Evolutionary conservation across 2,888 invertebrate genomes (phyloP), one percentile per base, ranked within the genome.

Genomic region (Tanypteryx hageni): DNA sequence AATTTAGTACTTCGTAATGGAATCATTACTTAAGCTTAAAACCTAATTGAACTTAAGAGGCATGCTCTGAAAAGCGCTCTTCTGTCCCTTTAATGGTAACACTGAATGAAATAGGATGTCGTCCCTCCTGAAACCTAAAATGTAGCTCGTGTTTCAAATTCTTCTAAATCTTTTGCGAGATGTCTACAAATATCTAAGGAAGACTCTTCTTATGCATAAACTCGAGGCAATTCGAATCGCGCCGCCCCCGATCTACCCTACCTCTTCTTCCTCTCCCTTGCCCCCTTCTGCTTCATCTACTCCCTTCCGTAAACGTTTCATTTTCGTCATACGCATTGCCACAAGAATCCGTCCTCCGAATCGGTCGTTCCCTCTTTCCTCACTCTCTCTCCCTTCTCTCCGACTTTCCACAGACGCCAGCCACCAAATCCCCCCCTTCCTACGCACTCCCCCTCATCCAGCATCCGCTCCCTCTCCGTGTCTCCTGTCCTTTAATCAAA

Each of bases 401-500:
- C 44, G 44, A 44, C 44, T 44, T 5, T 44, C 44, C 44, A 44
- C 44, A 44, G 44, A 44, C 44, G 44, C 44, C 44, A 44, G 44
- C 5, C 44, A 44, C 44, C 44, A 5, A 44, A 44, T 44, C 1
- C 76, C n/a, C 76, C 76, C 4, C 76, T 27, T 11, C 11, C n/a
- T n/a, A 3, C 27, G 4, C n/a, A 2, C 1, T 27, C 76, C n/a
- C n/a, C 76, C 76, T n/a, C 76, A 18, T 22, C 57, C 18, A 44
- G 44, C 14, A 44, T 83, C n/a, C 18, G 56, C 83, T 11, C n/a
- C 27, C 9, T 56, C 83, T 18, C 18, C n/a, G 14, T 14, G 56
- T 27, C 16, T 18, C 57, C 56, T 56, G 18, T 18, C 31, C 64
- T 44, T 10, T 89, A 89, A 89, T 89, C 89, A 89, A 89, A 89